These are phyloP conservation scores for Eclectus roratus DNA, from an alignment of 2,113 vertebrate species.

Conservation along the genomic window DNA sequence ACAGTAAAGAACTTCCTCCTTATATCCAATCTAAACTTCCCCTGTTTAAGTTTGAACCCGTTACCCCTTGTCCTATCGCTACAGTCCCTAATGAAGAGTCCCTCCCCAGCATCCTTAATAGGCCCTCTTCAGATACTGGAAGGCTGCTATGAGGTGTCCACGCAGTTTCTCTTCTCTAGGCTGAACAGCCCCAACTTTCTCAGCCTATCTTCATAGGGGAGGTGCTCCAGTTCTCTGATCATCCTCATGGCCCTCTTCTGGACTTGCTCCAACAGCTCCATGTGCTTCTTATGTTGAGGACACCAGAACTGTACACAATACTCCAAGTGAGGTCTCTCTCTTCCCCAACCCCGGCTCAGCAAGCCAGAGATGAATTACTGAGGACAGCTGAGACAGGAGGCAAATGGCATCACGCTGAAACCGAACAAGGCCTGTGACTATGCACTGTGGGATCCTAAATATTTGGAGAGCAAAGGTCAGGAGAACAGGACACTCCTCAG, in stretches of 20 bases:
- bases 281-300: neutral
- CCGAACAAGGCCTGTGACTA: slow-evolving; percentile 57
- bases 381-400: slow-evolving; percentile 70
- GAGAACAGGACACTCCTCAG: slow-evolving; percentile 57
- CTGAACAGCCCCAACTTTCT: no score
- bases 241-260: neutral
- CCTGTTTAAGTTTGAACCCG: no score
- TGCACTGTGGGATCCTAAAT: slow-evolving; percentile 67
- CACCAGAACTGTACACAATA: neutral
- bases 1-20: no score
- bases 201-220: no score
- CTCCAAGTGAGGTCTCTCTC: neutral
- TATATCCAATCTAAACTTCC: no score
- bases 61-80: no score
- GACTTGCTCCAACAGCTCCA: neutral
- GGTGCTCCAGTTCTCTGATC: neutral
- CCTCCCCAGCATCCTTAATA: no score
- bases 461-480: slow-evolving; percentile 74
- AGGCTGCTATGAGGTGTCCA: no score
- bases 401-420: slow-evolving; percentile 62
- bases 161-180: no score
- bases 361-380: slow-evolving; percentile 65
- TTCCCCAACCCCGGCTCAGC: neutral
- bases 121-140: no score
- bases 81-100: no score